A percentile compares a stretch with the other conserved stretches of the same genome.
Conservation (phyloP, 1,140 invertebrate genomes). For the Leptinotarsa lineolata region DNA sequence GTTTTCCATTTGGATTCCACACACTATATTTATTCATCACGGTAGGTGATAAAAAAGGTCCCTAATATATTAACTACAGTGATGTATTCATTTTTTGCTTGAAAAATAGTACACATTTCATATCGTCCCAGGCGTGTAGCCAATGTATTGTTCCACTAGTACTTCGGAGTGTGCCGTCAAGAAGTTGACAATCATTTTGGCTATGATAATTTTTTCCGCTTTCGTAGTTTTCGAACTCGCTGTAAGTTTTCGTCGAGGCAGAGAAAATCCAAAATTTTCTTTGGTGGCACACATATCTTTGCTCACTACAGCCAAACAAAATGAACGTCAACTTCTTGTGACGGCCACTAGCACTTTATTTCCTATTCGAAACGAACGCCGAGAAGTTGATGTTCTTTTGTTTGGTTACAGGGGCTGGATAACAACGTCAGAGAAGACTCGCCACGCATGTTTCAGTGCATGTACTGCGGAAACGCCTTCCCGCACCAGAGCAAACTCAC, state of each 20-base stretch:
- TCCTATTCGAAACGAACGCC: slow-evolving; percentile 43
- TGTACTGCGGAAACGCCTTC: slow-evolving; percentile 85
- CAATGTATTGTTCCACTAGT: background rate
- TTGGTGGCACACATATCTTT: slow-evolving; percentile 29
- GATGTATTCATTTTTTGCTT: too few species aligned
- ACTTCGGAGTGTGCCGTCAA: slow-evolving; percentile 68
- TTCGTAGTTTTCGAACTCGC: background rate
- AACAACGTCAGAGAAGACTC: slow-evolving; percentile 64
- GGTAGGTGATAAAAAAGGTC: too few species aligned
- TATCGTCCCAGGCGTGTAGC: background rate
- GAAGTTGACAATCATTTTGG: slow-evolving; percentile 89
- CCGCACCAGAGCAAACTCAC: slow-evolving; percentile 88
- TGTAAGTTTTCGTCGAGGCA: background rate
- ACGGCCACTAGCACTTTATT: slow-evolving; percentile 31
- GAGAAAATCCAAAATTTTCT: slow-evolving; percentile 10
- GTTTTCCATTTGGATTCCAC: too few species aligned
- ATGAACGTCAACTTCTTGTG: slow-evolving; percentile 94
- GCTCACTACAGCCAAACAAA: slow-evolving; percentile 72
- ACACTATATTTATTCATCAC: too few species aligned
- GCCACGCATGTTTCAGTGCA: slow-evolving; percentile 72
- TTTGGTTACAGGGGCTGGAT: slow-evolving; percentile 88
- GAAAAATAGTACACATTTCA: too few species aligned
- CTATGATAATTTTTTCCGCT: slow-evolving; percentile 42
- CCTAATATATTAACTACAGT: too few species aligned
- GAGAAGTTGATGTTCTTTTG: slow-evolving; percentile 93